Base-by-base conservation (phyloP, 2,888 invertebrate species). In the Pseudococcus jackbeardsleyi region DNA sequence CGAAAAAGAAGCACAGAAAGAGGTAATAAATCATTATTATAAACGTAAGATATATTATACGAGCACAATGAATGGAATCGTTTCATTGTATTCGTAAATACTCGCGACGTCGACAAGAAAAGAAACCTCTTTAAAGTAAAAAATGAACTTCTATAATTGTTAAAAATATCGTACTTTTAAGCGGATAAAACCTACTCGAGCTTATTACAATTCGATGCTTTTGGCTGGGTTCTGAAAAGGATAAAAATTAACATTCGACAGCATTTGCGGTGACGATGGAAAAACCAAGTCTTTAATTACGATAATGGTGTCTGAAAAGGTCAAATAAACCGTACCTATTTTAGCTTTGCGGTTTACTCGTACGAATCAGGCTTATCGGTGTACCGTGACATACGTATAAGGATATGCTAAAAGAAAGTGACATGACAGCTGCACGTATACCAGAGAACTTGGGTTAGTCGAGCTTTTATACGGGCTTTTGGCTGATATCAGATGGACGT, bases 21-120 rank as follows among this genome's bases (percentile, higher is more conserved):
- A 46, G 46, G 79, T 46, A 82, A 82, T 82, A 82, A 82, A 82
- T 82, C 79, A 82, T 82, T 82, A 82, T 82, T 82, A 82, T 46
- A 46, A 72, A 72, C 72, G 72, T 72, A 54, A 59, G 64, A 64
- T 64, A 22, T 64, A 64, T 64, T 22, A 64, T 64, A 82, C 79
- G 19, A 42, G 77, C 22, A 82, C 46, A 46, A 82, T 46, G 39
- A 33, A 42, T 33, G 79, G 46, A 82, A 82, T 82, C 46, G 46
- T 46, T 82, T 46, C 79, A 46, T 82, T 82, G 79, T 82, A 82
- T 82, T 82, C 79, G 79, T 82, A 82, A 82, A 82, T 82, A 82
- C 33, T 46, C 64, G n/a, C 19, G 64, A 64, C 64, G 64, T 64
- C 79, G 46, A 82, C 79, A 5, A 42, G 46, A 82, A 46, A 79